A percentile compares a stretch with the other conserved stretches of the same genome.
Evolutionary conservation across 2,797 vertebrate genomes (phyloP).

Genomic region (Sebastiscus tertius): DNA sequence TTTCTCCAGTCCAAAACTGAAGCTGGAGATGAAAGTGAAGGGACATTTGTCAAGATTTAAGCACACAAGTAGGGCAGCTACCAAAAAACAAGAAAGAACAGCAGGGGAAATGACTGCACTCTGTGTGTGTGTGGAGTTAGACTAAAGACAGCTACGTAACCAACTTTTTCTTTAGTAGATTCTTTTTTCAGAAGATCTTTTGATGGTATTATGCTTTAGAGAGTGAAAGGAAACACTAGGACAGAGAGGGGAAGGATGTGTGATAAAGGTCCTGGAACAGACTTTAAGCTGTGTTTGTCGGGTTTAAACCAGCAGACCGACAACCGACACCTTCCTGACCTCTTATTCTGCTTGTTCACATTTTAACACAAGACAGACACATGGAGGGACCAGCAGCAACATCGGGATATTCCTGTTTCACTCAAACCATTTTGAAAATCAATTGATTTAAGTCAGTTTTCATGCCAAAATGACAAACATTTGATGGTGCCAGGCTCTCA

Average conservation of each 20-base stretch:
- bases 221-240: neutral
- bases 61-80: conserved; percentile 8
- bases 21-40: conserved; percentile 15
- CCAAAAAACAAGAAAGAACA: neutral
- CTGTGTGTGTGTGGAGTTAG: neutral
- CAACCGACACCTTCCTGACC: neutral
- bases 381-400: too few species aligned
- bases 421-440: neutral
- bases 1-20: neutral
- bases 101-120: neutral
- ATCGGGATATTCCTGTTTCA: neutral
- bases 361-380: neutral
- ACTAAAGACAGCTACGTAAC: neutral
- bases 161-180: neutral
- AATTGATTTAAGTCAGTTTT: neutral
- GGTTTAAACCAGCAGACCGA: neutral
- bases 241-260: conserved; percentile 3
- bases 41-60: conserved; percentile 20
- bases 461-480: neutral
- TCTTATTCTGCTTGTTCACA: neutral
- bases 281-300: neutral
- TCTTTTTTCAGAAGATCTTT: neutral
- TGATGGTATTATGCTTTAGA: neutral
- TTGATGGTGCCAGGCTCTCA: neutral
- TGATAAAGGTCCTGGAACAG: conserved; percentile 3